A percentile compares a stretch with the other conserved stretches of the same genome.
Conservation (phyloP, 1,140 invertebrate species). For the Cydia pomonella region DNA sequence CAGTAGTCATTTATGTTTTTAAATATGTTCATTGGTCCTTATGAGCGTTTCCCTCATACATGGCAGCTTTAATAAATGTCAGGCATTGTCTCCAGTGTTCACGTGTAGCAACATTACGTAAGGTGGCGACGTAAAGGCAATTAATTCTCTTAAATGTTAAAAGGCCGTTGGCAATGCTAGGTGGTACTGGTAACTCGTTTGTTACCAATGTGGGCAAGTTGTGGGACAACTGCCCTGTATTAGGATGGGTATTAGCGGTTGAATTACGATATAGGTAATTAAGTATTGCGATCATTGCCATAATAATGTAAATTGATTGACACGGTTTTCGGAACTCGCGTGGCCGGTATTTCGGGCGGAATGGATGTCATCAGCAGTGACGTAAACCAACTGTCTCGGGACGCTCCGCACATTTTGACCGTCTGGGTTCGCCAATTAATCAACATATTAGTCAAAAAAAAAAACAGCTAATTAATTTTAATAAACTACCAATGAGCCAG, state of each 20-base stretch:
- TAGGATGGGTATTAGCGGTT: constrained; percentile 33
- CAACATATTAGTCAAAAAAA: not conserved
- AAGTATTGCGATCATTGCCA: constrained; percentile 40
- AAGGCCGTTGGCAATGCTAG: constrained; percentile 10
- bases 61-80: constrained; percentile 20
- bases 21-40: constrained; percentile 8
- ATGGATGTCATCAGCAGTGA: constrained; percentile 63
- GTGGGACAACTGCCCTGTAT: constrained; percentile 23
- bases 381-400: constrained; percentile 69
- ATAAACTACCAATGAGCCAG: constrained; percentile 12
- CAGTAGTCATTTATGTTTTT: not conserved
- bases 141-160: constrained; percentile 33
- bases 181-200: constrained; percentile 2
- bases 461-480: not conserved
- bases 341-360: constrained; percentile 68
- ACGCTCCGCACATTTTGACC: constrained; percentile 56
- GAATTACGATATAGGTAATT: constrained; percentile 44
- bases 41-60: not conserved
- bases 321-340: constrained; percentile 68
- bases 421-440: not conserved
- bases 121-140: constrained; percentile 24
- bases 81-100: constrained; percentile 18
- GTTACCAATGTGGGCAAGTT: constrained; percentile 18
- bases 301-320: constrained; percentile 68
- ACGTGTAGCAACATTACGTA: constrained; percentile 19